Evolutionary conservation across 2,888 invertebrate species (phyloP).

Genomic region (Oithona nana): DNA sequence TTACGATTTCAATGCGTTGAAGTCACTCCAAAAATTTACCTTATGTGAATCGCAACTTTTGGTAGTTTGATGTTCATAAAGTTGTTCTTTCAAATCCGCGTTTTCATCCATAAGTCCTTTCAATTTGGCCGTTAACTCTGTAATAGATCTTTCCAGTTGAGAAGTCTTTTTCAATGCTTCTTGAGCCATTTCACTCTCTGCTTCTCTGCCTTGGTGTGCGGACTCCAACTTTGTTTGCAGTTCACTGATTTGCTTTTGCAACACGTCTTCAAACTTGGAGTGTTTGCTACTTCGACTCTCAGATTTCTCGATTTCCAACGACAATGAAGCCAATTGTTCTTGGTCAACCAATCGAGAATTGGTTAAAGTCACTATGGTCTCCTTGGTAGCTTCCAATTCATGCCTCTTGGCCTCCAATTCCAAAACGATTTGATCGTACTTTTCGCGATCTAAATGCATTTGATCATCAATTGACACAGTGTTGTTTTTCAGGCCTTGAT

Average conservation of each 20-base stretch:
- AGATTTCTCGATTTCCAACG: neutral
- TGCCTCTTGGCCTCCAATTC: conserved; percentile 2
- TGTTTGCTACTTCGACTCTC: neutral
- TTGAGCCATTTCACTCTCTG: neutral
- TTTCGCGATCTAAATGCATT: neutral
- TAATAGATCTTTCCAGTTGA: neutral
- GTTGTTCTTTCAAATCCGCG: neutral
- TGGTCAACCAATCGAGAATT: neutral
- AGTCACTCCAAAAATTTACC: too few species aligned
- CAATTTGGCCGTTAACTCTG: neutral
- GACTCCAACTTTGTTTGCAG: neutral
- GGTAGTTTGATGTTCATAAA: neutral
- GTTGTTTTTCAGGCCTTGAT: neutral
- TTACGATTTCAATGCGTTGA: too few species aligned
- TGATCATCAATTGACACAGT: too few species aligned
- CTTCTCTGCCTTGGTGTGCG: neutral
- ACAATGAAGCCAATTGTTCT: neutral
- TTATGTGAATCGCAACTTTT: neutral
- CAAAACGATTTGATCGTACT: neutral
- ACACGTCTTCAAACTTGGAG: conserved; percentile 3
- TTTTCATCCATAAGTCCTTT: neutral
- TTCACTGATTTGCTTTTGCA: neutral
- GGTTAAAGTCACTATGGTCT: neutral
- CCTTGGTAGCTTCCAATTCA: neutral
- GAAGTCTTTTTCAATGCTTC: conserved; percentile 1